Conservation (phyloP, 1,140 invertebrate species). For the Heliconius hewitsoni region DNA sequence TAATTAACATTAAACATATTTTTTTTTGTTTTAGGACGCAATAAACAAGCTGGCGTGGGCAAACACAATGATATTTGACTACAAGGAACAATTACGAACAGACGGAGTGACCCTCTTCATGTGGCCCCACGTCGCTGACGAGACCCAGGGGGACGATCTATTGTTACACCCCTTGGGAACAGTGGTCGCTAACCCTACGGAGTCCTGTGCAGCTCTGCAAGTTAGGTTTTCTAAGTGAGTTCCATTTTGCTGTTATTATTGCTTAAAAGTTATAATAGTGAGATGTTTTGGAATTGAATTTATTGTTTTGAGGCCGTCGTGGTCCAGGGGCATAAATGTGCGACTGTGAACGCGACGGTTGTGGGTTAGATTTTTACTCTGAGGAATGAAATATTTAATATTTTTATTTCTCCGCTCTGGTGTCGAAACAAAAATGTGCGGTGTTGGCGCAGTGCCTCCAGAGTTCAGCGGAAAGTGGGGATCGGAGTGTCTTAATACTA, state of each 20-base stretch:
- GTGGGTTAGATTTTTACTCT: too few species aligned
- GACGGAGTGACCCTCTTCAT: constrained; percentile 94
- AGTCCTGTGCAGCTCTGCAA: constrained; percentile 90
- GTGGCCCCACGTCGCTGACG: constrained; percentile 94
- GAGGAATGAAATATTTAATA: too few species aligned
- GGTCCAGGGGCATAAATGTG: too few species aligned
- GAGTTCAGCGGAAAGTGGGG: too few species aligned
- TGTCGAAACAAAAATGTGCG: too few species aligned
- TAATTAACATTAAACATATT: too few species aligned
- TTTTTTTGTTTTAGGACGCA: constrained; percentile 82
- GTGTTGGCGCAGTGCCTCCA: too few species aligned
- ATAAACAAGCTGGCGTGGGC: constrained; percentile 95
- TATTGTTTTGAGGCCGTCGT: not conserved
- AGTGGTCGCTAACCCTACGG: constrained; percentile 92
- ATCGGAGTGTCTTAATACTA: too few species aligned
- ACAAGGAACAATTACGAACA: constrained; percentile 91
- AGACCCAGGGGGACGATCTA: constrained; percentile 92
- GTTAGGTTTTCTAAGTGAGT: constrained; percentile 89
- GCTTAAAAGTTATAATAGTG: not conserved
- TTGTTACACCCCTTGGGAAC: constrained; percentile 93
- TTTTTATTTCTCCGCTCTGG: too few species aligned
- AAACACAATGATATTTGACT: constrained; percentile 97
- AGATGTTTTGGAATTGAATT: too few species aligned
- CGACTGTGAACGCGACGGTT: too few species aligned
- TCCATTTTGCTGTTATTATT: not conserved